phyloP scores from a whole-genome alignment of 2,113 vertebrate genomes.

The Dascyllus trimaculatus region DNA sequence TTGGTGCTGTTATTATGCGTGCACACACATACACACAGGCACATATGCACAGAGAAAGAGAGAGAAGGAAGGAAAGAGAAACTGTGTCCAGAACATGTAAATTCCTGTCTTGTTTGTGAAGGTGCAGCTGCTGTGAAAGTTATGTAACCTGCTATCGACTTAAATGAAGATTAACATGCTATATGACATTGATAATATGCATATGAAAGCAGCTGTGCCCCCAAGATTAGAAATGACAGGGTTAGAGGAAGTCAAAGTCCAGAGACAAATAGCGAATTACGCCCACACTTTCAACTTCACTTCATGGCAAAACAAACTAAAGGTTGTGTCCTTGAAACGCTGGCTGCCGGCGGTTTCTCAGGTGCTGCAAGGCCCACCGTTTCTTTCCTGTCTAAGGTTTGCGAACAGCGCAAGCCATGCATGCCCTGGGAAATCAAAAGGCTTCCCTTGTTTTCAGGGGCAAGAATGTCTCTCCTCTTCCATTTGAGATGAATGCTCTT shows the following conservation, averaged over 20 bases:
- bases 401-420: constrained; percentile 42
- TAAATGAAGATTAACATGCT: constrained; percentile 69
- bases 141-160: constrained; percentile 65
- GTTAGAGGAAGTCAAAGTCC: constrained; percentile 60
- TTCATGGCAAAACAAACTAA: constrained; percentile 68
- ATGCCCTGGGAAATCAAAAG: constrained; percentile 58
- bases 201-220: constrained; percentile 48
- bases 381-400: constrained; percentile 53
- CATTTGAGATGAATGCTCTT: constrained; percentile 45
- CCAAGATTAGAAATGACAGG: constrained; percentile 61
- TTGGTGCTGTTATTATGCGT: constrained; percentile 11
- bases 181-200: not conserved
- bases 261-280: constrained; percentile 68
- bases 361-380: constrained; percentile 46
- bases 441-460: constrained; percentile 30
- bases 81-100: constrained; percentile 71
- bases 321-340: constrained; percentile 75
- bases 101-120: constrained; percentile 77
- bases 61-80: constrained; percentile 25
- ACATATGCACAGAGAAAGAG: not conserved
- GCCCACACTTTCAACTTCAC: constrained; percentile 64
- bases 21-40: not conserved
- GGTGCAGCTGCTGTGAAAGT: constrained; percentile 69
- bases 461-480: constrained; percentile 57
- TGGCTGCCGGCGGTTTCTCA: constrained; percentile 65